Evolutionary conservation across 2,113 vertebrate species (phyloP).

Genomic region (Scopus umbretta): DNA sequence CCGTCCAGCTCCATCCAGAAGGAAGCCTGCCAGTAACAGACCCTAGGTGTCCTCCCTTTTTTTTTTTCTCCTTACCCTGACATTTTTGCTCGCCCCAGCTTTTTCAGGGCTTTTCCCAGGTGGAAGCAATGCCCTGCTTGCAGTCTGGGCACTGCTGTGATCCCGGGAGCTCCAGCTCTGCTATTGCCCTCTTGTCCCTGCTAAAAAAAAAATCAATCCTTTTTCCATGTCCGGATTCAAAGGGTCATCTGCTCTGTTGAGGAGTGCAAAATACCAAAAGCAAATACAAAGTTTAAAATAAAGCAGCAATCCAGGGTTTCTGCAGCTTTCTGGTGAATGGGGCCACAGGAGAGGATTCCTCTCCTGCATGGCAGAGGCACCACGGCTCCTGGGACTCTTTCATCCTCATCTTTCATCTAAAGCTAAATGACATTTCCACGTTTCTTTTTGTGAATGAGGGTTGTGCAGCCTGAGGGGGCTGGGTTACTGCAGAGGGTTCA

Average conservation of each 20-base stretch:
- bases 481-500: neutral
- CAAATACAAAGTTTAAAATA: neutral
- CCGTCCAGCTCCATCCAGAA: neutral
- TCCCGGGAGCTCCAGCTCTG: neutral
- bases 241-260: neutral
- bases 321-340: neutral
- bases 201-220: neutral
- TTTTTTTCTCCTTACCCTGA: neutral
- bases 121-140: rapidly evolving
- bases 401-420: neutral
- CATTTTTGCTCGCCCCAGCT: neutral
- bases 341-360: neutral
- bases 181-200: neutral
- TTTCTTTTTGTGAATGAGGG: neutral
- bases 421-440: neutral
- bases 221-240: neutral
- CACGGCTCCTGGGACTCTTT: neutral
- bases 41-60: rapidly evolving
- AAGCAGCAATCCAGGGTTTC: neutral
- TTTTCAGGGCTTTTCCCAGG: neutral
- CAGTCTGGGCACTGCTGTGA: neutral
- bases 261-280: neutral
- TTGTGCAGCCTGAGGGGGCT: neutral
- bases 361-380: neutral
- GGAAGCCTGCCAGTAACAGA: neutral